A percentile compares a stretch with the other conserved stretches of the same genome.
These are phyloP conservation scores for Hydra vulgaris DNA, from an alignment of 30 jellyfish, hydroid and myxozoan species.

Conservation along the genomic window DNA sequence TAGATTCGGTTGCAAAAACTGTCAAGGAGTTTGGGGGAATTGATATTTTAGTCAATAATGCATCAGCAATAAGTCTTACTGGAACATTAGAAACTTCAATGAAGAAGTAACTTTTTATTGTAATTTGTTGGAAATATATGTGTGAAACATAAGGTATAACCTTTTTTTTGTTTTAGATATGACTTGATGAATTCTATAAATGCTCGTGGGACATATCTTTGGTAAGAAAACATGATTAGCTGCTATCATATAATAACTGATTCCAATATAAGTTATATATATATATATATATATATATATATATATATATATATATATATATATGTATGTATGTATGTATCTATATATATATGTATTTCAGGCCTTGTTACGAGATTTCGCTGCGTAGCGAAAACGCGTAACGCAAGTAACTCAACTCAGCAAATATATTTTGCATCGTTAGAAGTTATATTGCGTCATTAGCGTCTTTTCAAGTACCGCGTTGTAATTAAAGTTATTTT, in stretches of 20 bases:
- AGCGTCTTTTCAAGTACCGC: no score
- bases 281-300: neutral
- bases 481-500: no score
- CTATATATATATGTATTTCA: neutral
- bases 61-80: slow-evolving; percentile 90
- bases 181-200: slow-evolving; percentile 78
- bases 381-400: no score
- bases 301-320: neutral
- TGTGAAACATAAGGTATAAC: no score
- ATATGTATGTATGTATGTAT: neutral
- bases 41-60: slow-evolving; percentile 91
- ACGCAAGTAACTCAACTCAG: no score
- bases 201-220: slow-evolving; percentile 83
- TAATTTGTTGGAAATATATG: neutral
- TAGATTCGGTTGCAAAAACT: slow-evolving; percentile 69
- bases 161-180: no score
- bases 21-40: slow-evolving; percentile 82
- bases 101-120: slow-evolving; percentile 46
- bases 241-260: neutral
- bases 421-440: no score
- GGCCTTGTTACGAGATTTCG: no score
- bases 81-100: slow-evolving; percentile 85
- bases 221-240: slow-evolving; percentile 34
- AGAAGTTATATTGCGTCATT: no score
- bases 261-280: no score